Conservation (phyloP, 2,888 invertebrate genomes). For the Agelastica alni region DNA sequence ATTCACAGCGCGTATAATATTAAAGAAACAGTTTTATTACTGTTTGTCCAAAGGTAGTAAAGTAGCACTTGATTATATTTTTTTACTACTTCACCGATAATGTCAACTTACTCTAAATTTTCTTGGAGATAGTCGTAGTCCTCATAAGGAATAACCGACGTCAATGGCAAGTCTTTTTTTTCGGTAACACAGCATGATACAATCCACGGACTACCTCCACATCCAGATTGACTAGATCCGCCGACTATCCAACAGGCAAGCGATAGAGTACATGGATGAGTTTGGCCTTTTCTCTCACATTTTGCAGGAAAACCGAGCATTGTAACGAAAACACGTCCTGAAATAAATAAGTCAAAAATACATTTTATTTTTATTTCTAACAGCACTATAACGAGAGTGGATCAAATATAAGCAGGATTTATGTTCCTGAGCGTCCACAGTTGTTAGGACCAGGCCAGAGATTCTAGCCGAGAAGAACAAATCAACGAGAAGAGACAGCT, state of each 20-base stretch:
- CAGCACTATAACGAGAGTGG: too few relatives aligned
- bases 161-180: conserved; percentile 33
- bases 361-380: too few relatives aligned
- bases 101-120: conserved; percentile 40
- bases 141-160: conserved; percentile 5
- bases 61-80: too few relatives aligned
- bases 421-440: too few relatives aligned
- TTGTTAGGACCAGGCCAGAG: too few relatives aligned
- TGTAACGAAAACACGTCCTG: conserved; percentile 61
- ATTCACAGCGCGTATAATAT: too few relatives aligned
- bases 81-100: too few relatives aligned
- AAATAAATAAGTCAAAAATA: neutral
- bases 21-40: too few relatives aligned
- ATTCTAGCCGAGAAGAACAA: too few relatives aligned
- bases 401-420: too few relatives aligned
- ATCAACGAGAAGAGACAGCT: too few relatives aligned
- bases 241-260: conserved; percentile 78
- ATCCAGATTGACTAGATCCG: conserved; percentile 68
- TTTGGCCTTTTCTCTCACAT: conserved; percentile 62
- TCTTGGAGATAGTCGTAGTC: conserved; percentile 29
- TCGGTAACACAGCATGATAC: conserved; percentile 71
- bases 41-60: too few relatives aligned
- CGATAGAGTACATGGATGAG: conserved; percentile 70
- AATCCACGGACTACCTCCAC: conserved; percentile 70
- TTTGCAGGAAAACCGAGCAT: conserved; percentile 64